Percentiles rank a stretch among this genome's conserved stretches.
Conservation (phyloP, 2,113 vertebrate species). For the Paramormyrops kingsleyae region DNA sequence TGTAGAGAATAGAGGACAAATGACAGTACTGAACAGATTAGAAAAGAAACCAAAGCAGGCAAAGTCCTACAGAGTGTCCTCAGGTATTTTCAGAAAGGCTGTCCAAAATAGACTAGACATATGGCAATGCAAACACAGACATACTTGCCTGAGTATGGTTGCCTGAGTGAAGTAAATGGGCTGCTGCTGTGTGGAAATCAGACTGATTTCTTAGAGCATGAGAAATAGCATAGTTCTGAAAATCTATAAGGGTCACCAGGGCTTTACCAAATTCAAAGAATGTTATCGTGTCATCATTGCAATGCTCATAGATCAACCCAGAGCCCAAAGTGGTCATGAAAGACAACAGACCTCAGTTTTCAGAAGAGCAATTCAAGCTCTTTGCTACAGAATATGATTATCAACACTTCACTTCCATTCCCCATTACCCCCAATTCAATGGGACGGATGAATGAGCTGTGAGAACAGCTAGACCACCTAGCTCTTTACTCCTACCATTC, state of each 20-base stretch:
- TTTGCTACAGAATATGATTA: neutral
- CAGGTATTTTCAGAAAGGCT: neutral
- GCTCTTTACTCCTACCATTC: neutral
- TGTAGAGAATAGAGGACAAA: neutral
- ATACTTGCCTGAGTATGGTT: constrained; percentile 6
- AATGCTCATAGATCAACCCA: neutral
- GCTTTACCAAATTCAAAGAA: neutral
- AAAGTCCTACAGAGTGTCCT: neutral
- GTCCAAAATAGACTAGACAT: neutral
- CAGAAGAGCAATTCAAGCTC: neutral
- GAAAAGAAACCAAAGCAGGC: neutral
- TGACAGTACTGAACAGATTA: neutral
- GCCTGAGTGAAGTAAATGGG: constrained; percentile 11
- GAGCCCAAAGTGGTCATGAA: neutral
- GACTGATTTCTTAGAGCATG: constrained; percentile 8
- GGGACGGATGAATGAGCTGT: neutral
- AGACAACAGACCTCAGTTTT: constrained; percentile 1
- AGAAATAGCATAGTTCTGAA: neutral
- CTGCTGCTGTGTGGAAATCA: neutral
- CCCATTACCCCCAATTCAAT: neutral
- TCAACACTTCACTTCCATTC: constrained; percentile 2
- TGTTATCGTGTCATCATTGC: constrained; percentile 2
- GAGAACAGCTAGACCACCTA: neutral
- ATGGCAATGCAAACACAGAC: neutral
- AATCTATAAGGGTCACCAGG: neutral